Base-by-base conservation (phyloP, 2,888 invertebrate genomes). In the Nephrocerus scutellatus region DNA sequence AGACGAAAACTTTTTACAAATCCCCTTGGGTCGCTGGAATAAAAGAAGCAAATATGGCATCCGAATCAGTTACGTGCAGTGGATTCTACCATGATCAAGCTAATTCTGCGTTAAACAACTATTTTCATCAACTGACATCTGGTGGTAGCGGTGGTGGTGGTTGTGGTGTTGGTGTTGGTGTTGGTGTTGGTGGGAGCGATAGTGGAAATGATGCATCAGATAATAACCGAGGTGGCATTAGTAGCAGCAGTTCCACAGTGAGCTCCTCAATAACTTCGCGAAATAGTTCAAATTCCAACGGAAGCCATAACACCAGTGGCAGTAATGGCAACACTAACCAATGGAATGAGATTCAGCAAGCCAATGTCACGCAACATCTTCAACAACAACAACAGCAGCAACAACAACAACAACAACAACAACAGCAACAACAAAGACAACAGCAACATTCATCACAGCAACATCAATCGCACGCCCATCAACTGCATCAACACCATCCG, bases 51-150 rank as follows among this genome's bases (percentile, higher is more conserved):
- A n/a, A 37, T 32, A 53, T 53, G 53, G 40, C 47, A 13, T 44
- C 51, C 23, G 54, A 55, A 16, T 39, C 54, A 32, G 36, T 43
- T 10, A 51, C 62, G n/a, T 65, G 62, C 44, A 55, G 52, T 43
- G 57, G 60, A 36, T 67, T 63, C 52, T 67, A 60, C 39, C 59
- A 59, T 48, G 66, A 67, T 45, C 62, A 63, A 32, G 55, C 59
- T 12, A 64, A 51, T 45, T 49, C 54, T 9, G 54, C 56, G 14
- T 25, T 67, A 34, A 59, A 60, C 47, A 62, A 63, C 46, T 65
- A 64, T 41, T 61, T 64, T 34, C 63, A 62, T 36, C 61, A 63
- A 8, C 50, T 62, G 20, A 65, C 54, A 5, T 54, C 52, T 2
- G 48, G 51, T 4, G 51, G 47, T 23, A 49, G 46, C 10, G 49